Evolutionary conservation across 2,888 invertebrate species (phyloP), one percentile per base, ranked within the genome.

Genomic region (Tipula vernalis): DNA sequence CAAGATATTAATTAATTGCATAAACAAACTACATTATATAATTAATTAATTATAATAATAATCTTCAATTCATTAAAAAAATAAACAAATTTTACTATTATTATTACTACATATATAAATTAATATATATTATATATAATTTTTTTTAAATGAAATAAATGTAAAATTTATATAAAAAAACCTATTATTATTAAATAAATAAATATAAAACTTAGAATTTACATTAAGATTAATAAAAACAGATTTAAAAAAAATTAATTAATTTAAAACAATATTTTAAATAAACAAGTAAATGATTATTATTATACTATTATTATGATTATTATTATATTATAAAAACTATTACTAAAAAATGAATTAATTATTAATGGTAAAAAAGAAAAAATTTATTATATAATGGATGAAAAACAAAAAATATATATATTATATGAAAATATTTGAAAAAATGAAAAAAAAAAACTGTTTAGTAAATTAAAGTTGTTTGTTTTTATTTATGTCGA

Each of bases 271-370:
- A 71, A 3, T 71, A 71, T 71, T 71, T 71, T 71, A 71, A 18
- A 71, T 71, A 71, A 71, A 71, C 71, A 71, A 71, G 71, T 71
- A 71, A 71, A 71, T 71, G 71, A 71, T 71, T 71, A 71, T 71
- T 71, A 71, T 71, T 71, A 71, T 71, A 71, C 28, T 28, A 18
- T 28, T 71, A 71, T 71, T 71, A 71, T 71, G 18, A 71, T 71
- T 18, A 57, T 57, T 57, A 71, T 71, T 71, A 71, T 71, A 71
- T 71, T 57, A 15, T 12, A 57, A 71, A 71, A 71, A 71, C 28
- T 71, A 71, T 71, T 71, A 71, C 71, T 71, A 71, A 71, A 28
- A 71, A 71, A 71, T 71, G 71, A 71, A 71, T 71, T 71, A 71
- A 71, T 71, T 71, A 71, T 71, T 71, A 71, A 71, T 71, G 71